These are phyloP conservation scores for Pseudorhiza aurosa DNA, from an alignment of 30 jellyfish, hydroid and myxozoan species.

Conservation along the genomic window DNA sequence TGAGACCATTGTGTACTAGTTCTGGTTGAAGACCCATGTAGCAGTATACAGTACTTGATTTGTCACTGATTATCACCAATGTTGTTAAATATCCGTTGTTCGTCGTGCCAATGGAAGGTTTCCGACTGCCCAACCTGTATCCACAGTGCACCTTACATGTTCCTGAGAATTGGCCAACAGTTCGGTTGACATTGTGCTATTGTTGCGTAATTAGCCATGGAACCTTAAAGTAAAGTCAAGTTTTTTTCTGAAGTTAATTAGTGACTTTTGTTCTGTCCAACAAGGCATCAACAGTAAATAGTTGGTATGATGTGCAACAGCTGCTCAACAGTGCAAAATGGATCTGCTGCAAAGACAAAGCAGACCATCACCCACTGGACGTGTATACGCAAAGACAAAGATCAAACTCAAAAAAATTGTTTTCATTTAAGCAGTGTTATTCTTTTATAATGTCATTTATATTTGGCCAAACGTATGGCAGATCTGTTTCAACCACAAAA, in stretches of 20 bases:
- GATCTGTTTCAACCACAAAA: background rate
- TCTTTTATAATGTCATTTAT: background rate
- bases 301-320: conserved; percentile 49
- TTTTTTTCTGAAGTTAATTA: conserved; percentile 33
- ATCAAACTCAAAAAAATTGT: background rate
- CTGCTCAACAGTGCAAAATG: conserved; percentile 32
- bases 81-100: no score
- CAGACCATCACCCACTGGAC: conserved; percentile 38
- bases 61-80: no score
- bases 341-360: conserved; percentile 76
- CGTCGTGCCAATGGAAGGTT: conserved; percentile 2
- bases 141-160: background rate
- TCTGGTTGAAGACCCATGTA: no score
- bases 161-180: no score
- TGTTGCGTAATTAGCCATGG: no score
- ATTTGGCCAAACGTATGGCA: conserved; percentile 3
- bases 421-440: conserved; percentile 9
- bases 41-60: no score
- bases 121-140: background rate
- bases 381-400: conserved; percentile 1
- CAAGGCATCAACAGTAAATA: conserved; percentile 48
- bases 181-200: conserved; percentile 3
- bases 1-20: no score
- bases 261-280: conserved; percentile 66
- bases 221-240: background rate